Evolutionary conservation across 2,797 vertebrate genomes (phyloP).

Genomic region (Pangasius larnaudii): DNA sequence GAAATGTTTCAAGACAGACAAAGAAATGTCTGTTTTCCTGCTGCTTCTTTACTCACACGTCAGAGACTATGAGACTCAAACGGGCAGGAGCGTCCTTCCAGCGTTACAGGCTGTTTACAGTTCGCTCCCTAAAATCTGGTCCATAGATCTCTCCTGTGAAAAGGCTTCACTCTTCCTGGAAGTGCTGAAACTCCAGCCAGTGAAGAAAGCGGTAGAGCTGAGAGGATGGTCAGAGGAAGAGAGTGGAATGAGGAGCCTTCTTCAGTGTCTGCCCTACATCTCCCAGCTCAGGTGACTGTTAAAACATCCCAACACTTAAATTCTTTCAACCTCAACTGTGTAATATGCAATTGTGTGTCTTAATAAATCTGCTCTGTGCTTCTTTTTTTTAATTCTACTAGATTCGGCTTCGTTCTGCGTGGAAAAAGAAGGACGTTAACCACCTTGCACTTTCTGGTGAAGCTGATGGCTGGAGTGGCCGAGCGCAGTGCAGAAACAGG

Average conservation of each 20-base stretch:
- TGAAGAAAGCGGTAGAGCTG: conserved; percentile 37
- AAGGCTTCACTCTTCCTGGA: conserved; percentile 25
- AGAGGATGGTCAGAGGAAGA: conserved; percentile 32
- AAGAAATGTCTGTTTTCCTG: conserved; percentile 14
- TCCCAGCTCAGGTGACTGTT: conserved; percentile 38
- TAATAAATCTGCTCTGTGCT: neutral
- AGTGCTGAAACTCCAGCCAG: conserved; percentile 37
- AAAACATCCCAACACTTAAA: neutral
- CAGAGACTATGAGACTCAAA: conserved; percentile 21
- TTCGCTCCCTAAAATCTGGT: conserved; percentile 37
- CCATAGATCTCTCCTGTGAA: conserved; percentile 28
- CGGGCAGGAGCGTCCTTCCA: conserved; percentile 13
- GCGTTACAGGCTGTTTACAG: conserved; percentile 18
- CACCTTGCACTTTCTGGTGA: conserved; percentile 33
- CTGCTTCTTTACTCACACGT: conserved; percentile 18
- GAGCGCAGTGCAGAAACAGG: conserved; percentile 9
- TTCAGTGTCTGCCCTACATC: conserved; percentile 47
- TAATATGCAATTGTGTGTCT: neutral
- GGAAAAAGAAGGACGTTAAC: neutral
- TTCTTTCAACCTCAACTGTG: neutral
- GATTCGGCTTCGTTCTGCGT: neutral
- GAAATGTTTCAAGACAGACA: conserved; percentile 18
- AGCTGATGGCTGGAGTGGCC: conserved; percentile 22
- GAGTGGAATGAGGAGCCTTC: conserved; percentile 29
- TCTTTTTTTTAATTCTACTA: neutral